These are phyloP conservation scores for Barbus barbus DNA, from an alignment of 2,113 vertebrate genomes.

Conservation along the genomic window DNA sequence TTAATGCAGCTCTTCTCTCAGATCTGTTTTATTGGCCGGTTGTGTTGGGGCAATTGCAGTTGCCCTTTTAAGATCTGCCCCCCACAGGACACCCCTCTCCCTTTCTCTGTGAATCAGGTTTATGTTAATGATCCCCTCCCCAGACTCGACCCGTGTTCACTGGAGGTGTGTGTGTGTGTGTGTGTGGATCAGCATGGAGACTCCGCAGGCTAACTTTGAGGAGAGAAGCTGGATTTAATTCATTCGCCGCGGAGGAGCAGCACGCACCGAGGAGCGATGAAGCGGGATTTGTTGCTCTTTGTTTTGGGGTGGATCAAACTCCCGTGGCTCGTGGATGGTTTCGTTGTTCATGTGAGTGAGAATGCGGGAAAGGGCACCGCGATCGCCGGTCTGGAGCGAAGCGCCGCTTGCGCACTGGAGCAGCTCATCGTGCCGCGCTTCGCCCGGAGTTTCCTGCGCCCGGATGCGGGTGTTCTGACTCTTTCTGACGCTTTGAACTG, in stretches of 20 bases:
- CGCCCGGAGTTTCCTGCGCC: conserved; percentile 64
- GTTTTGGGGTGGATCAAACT: conserved; percentile 65
- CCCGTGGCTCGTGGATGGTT: conserved; percentile 53
- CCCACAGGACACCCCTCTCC: conserved; percentile 32
- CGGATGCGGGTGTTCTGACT: conserved; percentile 61
- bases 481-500: conserved; percentile 67
- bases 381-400: conserved; percentile 60
- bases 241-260: conserved; percentile 44
- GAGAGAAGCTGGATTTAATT: conserved; percentile 20
- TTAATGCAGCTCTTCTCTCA: too few relatives aligned
- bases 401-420: conserved; percentile 69
- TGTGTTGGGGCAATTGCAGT: conserved; percentile 9
- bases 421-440: conserved; percentile 73
- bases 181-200: background rate
- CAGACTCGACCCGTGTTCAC: conserved; percentile 78
- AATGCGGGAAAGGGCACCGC: conserved; percentile 62
- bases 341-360: conserved; percentile 70
- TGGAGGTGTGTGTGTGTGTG: conserved; percentile 77
- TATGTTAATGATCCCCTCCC: conserved; percentile 80
- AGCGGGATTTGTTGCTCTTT: conserved; percentile 66
- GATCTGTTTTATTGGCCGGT: too few relatives aligned
- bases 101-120: too few relatives aligned
- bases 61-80: conserved; percentile 49
- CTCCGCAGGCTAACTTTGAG: too few relatives aligned
- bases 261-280: conserved; percentile 66